These are phyloP conservation scores for Contarinia nasturtii DNA, from an alignment of 1,140 invertebrate species.

Conservation along the genomic window DNA sequence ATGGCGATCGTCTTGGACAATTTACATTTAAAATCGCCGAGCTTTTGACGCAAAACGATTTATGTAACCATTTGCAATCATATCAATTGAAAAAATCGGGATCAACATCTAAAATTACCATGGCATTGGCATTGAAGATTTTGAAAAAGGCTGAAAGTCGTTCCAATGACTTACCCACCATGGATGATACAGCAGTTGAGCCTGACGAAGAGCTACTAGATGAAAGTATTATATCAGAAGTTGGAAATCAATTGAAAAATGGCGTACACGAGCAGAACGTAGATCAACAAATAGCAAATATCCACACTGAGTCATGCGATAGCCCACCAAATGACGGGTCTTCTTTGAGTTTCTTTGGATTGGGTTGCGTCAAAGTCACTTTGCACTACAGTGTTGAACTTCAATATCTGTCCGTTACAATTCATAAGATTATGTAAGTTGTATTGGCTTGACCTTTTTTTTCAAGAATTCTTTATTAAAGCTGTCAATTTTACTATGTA, in stretches of 20 bases:
- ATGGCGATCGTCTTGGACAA: slow-evolving; percentile 47
- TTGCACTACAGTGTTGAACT: slow-evolving; percentile 66
- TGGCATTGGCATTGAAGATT: slow-evolving; percentile 61
- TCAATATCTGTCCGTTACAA: slow-evolving; percentile 58
- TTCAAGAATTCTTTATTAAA: background rate
- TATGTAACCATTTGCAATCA: slow-evolving; percentile 63
- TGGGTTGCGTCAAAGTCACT: slow-evolving; percentile 68
- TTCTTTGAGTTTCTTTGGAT: slow-evolving; percentile 16
- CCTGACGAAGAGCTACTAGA: background rate
- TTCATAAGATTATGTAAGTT: slow-evolving; percentile 77
- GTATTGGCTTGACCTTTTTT: background rate
- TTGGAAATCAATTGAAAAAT: background rate
- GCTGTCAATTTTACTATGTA: slow-evolving; percentile 21
- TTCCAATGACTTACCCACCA: background rate
- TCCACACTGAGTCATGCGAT: slow-evolving; percentile 20
- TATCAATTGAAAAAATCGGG: slow-evolving; percentile 56
- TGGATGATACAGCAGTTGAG: background rate
- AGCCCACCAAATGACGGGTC: slow-evolving; percentile 9
- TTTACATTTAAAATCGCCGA: slow-evolving; percentile 51
- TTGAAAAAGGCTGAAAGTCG: slow-evolving; percentile 6
- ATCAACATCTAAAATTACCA: slow-evolving; percentile 53
- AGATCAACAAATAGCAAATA: slow-evolving; percentile 10
- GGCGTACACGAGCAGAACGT: slow-evolving; percentile 22
- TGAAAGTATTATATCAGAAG: background rate
- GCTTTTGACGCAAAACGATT: slow-evolving; percentile 47